phyloP scores from a whole-genome alignment of 2,888 invertebrate genomes.

The Alcis repandata region DNA sequence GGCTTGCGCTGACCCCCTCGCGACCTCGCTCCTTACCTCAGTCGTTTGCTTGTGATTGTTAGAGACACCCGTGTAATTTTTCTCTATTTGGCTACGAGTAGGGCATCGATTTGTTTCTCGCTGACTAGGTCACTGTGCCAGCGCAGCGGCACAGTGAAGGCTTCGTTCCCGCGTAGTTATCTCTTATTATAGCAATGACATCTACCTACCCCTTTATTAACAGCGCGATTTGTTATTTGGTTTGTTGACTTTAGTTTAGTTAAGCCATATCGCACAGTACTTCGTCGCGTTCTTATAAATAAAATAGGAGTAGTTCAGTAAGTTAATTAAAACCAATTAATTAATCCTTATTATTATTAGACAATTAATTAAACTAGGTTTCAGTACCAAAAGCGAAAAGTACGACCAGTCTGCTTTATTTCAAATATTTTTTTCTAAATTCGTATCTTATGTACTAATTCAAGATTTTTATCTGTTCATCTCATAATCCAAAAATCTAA shows the following conservation, averaged over 20 bases:
- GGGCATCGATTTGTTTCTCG: conserved; percentile 71
- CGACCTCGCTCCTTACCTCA: conserved; percentile 40
- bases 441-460: too few species aligned
- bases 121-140: conserved; percentile 73
- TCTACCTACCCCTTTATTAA: not conserved
- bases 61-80: conserved; percentile 49
- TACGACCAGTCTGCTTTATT: too few species aligned
- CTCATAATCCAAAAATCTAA: too few species aligned
- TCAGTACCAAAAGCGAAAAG: too few species aligned
- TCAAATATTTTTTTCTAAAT: too few species aligned
- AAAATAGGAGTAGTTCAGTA: too few species aligned
- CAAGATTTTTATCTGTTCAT: too few species aligned
- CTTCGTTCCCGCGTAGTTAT: conserved; percentile 22
- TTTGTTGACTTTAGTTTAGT: not conserved
- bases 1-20: conserved; percentile 70
- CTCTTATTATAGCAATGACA: not conserved
- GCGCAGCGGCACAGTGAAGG: conserved; percentile 50
- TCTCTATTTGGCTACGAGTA: conserved; percentile 55
- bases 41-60: conserved; percentile 43
- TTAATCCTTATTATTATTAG: too few species aligned
- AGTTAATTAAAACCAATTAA: too few species aligned
- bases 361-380: too few species aligned
- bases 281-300: too few species aligned
- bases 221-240: not conserved
- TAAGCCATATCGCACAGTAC: too few species aligned